These are phyloP conservation scores for Doryteuthis pealeii DNA, from an alignment of 1,140 invertebrate genomes.

Conservation along the genomic window DNA sequence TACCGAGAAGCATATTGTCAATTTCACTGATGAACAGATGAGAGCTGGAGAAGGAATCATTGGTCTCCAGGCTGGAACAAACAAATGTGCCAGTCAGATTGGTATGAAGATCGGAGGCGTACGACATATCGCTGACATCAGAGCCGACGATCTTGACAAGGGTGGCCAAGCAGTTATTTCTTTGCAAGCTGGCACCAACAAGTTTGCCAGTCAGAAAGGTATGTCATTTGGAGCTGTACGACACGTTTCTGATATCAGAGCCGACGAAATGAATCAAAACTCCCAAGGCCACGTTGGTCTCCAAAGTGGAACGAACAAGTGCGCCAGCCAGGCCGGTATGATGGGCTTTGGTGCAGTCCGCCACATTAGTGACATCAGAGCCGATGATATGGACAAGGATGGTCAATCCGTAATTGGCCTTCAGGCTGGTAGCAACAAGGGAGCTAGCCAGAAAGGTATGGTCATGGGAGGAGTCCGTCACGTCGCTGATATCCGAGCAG, in stretches of 20 bases:
- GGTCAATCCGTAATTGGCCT: conserved; percentile 88
- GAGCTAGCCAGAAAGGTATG: conserved; percentile 68
- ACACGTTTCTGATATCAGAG: conserved; percentile 70
- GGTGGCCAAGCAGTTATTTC: conserved; percentile 83
- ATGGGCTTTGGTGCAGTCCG: conserved; percentile 83
- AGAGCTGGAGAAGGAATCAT: conserved; percentile 88
- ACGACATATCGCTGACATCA: conserved; percentile 55
- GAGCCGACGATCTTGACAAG: conserved; percentile 44
- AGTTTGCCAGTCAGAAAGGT: conserved; percentile 85
- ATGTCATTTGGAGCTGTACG: conserved; percentile 92
- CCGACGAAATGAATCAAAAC: conserved; percentile 41
- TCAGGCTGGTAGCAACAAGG: conserved; percentile 91
- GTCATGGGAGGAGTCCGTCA: conserved; percentile 45
- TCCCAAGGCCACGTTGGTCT: conserved; percentile 84
- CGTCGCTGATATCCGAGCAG: conserved; percentile 39
- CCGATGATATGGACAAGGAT: conserved; percentile 65
- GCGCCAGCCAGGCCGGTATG: conserved; percentile 59
- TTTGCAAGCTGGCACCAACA: conserved; percentile 92
- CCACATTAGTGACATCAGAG: conserved; percentile 70
- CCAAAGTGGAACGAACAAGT: conserved; percentile 88
- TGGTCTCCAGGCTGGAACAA: conserved; percentile 71
- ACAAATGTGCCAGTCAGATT: conserved; percentile 70
- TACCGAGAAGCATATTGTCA: conserved; percentile 84
- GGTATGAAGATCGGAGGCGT: conserved; percentile 54
- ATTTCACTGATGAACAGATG: conserved; percentile 80